Base-by-base conservation (phyloP, 2,113 vertebrate species). In the Heliornis fulica region DNA sequence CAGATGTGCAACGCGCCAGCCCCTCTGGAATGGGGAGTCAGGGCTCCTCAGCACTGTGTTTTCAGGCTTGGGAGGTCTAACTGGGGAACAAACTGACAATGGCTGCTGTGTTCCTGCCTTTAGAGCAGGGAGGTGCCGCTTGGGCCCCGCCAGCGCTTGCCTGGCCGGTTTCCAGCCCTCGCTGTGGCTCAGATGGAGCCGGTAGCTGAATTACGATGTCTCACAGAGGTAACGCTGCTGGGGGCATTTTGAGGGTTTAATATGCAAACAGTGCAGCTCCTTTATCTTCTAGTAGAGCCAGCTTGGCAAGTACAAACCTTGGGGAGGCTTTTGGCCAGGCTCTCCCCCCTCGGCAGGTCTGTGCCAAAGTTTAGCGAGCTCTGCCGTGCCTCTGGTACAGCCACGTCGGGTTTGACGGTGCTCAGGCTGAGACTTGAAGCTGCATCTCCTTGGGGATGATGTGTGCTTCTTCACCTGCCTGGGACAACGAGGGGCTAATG, bases 231-330 rank as follows among this genome's bases (percentile, higher is more conserved):
- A 51, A 74, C 83, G 64, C 91, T 92, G 80, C 93, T 81, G 76
- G 57, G 70, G 75, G 41, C 38, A 18, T 91, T 93, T 72, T 38
- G 46, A 76, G 38, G 5, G 84, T 88, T 96, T 91, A 86, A 69
- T 85, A 63, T 72, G 93, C 91, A 93, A 96, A 90, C 78, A 63
- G 10, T 0, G 0, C 59, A 43, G 69, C 75, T 83, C 59, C 38
- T 89, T 94, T 87, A 87, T 94, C 95, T 93, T 61, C 91, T 34
- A 11, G 78, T 14, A 54, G 81, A 94, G 93, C 84, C 91, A 85
- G 89, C 84, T 91, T 19, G 80, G 80, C 13, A 15, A 87, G 93
- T 75, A 19, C 80, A 68, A 64, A 54, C 46, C 51, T 66, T 64
- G 5, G 0, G 41, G 45, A 90, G 61, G 66, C 51, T 83, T 83